Percentiles rank a stretch among this genome's conserved stretches.
Conservation (phyloP, 1,140 invertebrate genomes). For the Ceratina australensis region DNA sequence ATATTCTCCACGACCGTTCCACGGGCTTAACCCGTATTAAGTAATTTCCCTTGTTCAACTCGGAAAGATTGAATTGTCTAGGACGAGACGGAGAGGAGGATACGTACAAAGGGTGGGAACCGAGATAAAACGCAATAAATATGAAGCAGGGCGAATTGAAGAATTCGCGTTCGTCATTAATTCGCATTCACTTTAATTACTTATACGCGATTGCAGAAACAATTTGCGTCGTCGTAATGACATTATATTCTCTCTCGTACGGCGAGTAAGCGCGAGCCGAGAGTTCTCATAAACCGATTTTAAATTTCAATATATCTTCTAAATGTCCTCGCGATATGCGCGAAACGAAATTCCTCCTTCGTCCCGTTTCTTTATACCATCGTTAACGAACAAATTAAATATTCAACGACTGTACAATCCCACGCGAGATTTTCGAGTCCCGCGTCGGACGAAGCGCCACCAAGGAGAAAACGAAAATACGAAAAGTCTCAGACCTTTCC, state of each 20-base stretch:
- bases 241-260: no score
- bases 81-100: not conserved
- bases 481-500: not conserved
- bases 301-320: not conserved
- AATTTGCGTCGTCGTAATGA: no score
- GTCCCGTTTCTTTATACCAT: not conserved
- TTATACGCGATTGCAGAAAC: no score
- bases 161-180: not conserved
- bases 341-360: not conserved
- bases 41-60: constrained; percentile 23
- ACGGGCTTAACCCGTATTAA: constrained; percentile 21
- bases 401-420: constrained; percentile 3
- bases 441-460: not conserved
- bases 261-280: no score
- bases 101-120: not conserved
- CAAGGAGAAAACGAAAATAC: constrained; percentile 1
- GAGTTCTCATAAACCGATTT: no score
- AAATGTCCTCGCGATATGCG: not conserved
- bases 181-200: not conserved
- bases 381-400: constrained; percentile 9
- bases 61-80: constrained; percentile 5
- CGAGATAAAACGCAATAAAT: not conserved
- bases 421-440: not conserved
- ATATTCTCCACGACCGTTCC: constrained; percentile 26
- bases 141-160: not conserved